A percentile compares a stretch with the other conserved stretches of the same genome.
Evolutionary conservation across 2,888 invertebrate species (phyloP).

Genomic region (Caenorhabditis zanzibari): DNA sequence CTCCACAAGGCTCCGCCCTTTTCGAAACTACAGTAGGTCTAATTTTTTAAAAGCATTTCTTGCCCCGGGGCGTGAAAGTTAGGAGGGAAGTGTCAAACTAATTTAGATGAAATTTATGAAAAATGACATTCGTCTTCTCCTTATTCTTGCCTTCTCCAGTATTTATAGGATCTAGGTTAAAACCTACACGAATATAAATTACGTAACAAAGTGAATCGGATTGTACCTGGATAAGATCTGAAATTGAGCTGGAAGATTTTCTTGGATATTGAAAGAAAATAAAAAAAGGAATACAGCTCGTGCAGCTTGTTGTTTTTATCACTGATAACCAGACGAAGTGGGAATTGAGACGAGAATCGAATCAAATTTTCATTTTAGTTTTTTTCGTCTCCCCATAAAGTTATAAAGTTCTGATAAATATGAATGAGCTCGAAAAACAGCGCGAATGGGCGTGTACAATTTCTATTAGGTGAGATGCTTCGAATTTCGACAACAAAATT

Average conservation of each 20-base stretch:
- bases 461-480: not conserved
- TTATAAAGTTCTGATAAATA: too few relatives aligned
- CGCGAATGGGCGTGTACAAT: not conserved
- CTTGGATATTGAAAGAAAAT: not conserved
- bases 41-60: conserved; percentile 56
- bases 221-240: conserved; percentile 11
- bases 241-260: conserved; percentile 3
- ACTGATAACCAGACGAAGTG: too few relatives aligned
- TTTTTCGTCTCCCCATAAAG: too few relatives aligned
- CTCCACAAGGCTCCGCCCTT: not conserved
- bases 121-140: conserved; percentile 49
- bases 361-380: too few relatives aligned
- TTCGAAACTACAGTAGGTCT: conserved; percentile 42
- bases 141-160: not conserved
- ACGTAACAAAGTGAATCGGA: conserved; percentile 51
- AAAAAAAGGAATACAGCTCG: not conserved
- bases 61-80: conserved; percentile 22
- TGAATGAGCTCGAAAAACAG: too few relatives aligned
- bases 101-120: conserved; percentile 49
- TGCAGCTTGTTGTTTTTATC: not conserved
- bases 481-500: not conserved
- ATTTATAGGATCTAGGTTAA: conserved; percentile 15
- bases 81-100: conserved; percentile 13
- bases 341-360: too few relatives aligned
- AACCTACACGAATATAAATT: not conserved